phyloP scores from a whole-genome alignment of 2,113 vertebrate genomes.

The Mustelus asterias region DNA sequence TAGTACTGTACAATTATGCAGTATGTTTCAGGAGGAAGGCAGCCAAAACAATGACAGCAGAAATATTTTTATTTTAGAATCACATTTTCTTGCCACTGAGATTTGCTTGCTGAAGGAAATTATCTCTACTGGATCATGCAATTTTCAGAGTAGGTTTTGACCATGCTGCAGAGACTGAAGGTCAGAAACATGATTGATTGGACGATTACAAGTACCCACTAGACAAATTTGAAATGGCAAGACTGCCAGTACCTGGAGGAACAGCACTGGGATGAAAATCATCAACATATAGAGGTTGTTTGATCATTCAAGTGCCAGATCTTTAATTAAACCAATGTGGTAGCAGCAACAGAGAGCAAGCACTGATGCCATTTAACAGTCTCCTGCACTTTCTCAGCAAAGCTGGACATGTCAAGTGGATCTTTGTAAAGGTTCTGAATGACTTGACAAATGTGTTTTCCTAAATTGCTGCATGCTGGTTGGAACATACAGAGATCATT shows the following conservation, averaged over 20 bases:
- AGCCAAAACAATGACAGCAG: neutral
- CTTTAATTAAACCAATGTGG: constrained; percentile 29
- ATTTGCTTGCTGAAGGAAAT: constrained; percentile 42
- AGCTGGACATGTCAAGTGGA: constrained; percentile 8
- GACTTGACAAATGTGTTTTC: constrained; percentile 32
- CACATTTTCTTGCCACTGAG: neutral
- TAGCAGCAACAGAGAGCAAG: constrained; percentile 21
- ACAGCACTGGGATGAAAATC: constrained; percentile 42
- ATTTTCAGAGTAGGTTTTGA: constrained; percentile 45
- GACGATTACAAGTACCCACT: constrained; percentile 46
- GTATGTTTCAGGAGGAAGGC: neutral
- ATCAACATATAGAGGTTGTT: constrained; percentile 45
- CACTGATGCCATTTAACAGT: neutral
- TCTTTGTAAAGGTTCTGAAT: neutral
- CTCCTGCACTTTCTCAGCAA: neutral
- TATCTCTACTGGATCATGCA: constrained; percentile 27
- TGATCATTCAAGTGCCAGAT: constrained; percentile 40
- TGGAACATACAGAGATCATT: neutral
- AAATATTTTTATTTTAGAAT: neutral
- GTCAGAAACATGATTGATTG: constrained; percentile 47
- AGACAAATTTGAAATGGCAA: constrained; percentile 44
- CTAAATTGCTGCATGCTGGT: constrained; percentile 2
- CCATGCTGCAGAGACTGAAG: constrained; percentile 41
- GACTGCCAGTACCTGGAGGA: constrained; percentile 39
- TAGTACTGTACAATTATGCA: neutral